Percentiles rank a stretch among this genome's conserved stretches.
Conservation (phyloP, 1,140 invertebrate species). For the Pygmarrhopalites habei region DNA sequence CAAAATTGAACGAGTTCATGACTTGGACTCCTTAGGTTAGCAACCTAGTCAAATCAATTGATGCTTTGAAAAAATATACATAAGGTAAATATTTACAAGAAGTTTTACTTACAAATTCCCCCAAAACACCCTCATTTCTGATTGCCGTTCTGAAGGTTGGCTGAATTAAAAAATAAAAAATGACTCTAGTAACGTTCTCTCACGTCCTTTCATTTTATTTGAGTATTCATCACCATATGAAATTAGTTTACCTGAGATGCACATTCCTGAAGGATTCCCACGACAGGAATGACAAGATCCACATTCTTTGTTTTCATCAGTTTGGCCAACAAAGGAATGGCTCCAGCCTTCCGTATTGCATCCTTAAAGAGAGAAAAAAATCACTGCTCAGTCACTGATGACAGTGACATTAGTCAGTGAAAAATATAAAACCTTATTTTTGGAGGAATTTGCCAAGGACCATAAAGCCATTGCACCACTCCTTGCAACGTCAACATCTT, state of each 20-base stretch:
- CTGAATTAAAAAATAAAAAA: conserved; percentile 10
- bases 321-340: conserved; percentile 69
- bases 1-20: conserved; percentile 66
- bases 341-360: conserved; percentile 73
- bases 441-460: conserved; percentile 72
- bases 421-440: too few species aligned
- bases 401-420: too few species aligned
- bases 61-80: too few species aligned
- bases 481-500: conserved; percentile 56
- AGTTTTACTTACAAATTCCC: conserved; percentile 66
- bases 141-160: conserved; percentile 60
- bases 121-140: conserved; percentile 75
- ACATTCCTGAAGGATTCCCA: conserved; percentile 74
- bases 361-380: too few species aligned
- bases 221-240: too few species aligned
- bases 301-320: conserved; percentile 65
- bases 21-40: conserved; percentile 61
- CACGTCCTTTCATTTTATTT: too few species aligned
- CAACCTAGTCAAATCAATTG: too few species aligned
- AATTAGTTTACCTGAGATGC: conserved; percentile 64
- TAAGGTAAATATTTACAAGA: too few species aligned
- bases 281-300: conserved; percentile 74
- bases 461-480: conserved; percentile 78
- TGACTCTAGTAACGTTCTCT: too few species aligned
- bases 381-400: too few species aligned